Evolutionary conservation across 2,797 vertebrate species (phyloP).

Genomic region (Coendou prehensilis): DNA sequence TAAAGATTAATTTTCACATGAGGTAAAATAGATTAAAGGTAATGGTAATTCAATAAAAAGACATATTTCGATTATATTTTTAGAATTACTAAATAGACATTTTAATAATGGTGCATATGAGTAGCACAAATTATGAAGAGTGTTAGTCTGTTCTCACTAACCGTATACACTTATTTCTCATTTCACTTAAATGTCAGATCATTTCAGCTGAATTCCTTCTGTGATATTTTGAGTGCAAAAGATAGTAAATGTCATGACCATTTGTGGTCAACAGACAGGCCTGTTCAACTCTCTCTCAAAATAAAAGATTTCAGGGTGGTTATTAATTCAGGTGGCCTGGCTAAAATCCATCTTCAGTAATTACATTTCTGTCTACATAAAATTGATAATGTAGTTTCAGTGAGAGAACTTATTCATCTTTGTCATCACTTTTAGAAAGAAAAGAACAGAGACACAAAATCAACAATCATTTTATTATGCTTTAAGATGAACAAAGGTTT

Average conservation of each 20-base stretch:
- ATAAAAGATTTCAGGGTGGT: conserved; percentile 46
- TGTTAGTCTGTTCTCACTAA: background rate
- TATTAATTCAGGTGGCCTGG: conserved; percentile 80
- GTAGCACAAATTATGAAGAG: background rate
- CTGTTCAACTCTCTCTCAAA: background rate
- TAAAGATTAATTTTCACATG: background rate
- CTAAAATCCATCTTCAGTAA: conserved; percentile 72
- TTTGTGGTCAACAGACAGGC: conserved; percentile 66
- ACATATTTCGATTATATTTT: background rate
- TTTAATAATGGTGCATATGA: background rate
- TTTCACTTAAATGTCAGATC: conserved; percentile 25
- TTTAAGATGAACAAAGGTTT: conserved; percentile 69
- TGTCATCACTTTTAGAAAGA: conserved; percentile 64
- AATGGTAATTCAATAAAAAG: background rate
- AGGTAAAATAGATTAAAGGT: background rate
- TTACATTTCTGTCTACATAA: conserved; percentile 1
- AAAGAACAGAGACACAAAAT: conserved; percentile 5
- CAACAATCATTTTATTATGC: conserved; percentile 63
- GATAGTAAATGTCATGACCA: conserved; percentile 73
- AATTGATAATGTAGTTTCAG: conserved; percentile 62
- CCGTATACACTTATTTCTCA: background rate
- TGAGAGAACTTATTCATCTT: conserved; percentile 64
- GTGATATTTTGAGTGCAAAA: conserved; percentile 68
- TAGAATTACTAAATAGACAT: background rate
- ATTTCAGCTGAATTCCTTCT: conserved; percentile 59